phyloP scores from a whole-genome alignment of 2,888 invertebrate species.

The Aporophyla lueneburgensis region DNA sequence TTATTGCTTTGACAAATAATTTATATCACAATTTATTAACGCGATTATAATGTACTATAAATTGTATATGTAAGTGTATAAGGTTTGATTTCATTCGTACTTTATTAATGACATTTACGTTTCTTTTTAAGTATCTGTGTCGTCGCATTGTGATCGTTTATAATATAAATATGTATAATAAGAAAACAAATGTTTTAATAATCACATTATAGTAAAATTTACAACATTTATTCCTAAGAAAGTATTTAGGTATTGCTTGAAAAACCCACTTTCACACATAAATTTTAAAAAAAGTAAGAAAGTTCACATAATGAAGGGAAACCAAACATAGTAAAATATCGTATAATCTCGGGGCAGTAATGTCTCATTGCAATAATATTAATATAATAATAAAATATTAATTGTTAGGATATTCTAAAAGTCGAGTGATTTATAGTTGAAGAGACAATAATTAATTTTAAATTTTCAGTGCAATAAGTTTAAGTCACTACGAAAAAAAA shows the following conservation, averaged over 20 bases:
- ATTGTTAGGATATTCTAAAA: constrained; percentile 50
- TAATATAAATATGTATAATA: constrained; percentile 11
- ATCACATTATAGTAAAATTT: neutral
- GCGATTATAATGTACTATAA: constrained; percentile 66
- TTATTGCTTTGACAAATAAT: constrained; percentile 75
- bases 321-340: constrained; percentile 58
- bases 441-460: constrained; percentile 28
- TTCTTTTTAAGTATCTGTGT: constrained; percentile 28
- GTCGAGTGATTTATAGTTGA: constrained; percentile 32
- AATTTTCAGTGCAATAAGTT: constrained; percentile 26
- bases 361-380: constrained; percentile 64
- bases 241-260: constrained; percentile 15
- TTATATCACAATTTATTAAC: constrained; percentile 73
- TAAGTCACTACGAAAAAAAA: constrained; percentile 19
- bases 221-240: constrained; percentile 17
- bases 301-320: constrained; percentile 72
- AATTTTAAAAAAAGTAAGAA: constrained; percentile 19
- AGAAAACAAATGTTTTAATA: constrained; percentile 14
- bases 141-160: constrained; percentile 20
- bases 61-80: constrained; percentile 35
- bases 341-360: constrained; percentile 65
- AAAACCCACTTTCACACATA: neutral
- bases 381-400: constrained; percentile 20
- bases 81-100: constrained; percentile 49
- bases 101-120: constrained; percentile 24